Percentiles rank a stretch among this genome's conserved stretches.
Evolutionary conservation across 2,797 vertebrate species (phyloP).

Genomic region (Eurystomus glaucurus): DNA sequence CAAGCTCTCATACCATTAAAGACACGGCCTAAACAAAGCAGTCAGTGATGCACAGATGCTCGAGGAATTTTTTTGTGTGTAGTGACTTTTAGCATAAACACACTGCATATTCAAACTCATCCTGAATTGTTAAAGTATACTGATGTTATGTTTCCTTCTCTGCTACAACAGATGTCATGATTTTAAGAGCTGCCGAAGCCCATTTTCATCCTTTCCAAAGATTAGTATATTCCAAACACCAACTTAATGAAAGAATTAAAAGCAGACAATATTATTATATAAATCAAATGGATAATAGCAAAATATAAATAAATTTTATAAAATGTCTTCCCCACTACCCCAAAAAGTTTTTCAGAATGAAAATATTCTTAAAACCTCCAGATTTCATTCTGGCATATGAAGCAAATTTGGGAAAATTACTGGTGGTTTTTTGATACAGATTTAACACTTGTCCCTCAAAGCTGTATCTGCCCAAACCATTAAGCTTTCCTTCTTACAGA

Average conservation of each 20-base stretch:
- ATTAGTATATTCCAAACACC: background rate
- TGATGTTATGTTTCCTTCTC: background rate
- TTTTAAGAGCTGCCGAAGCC: background rate
- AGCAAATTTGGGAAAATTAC: background rate
- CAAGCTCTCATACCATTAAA: conserved; percentile 7
- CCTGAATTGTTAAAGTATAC: background rate
- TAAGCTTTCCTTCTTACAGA: background rate
- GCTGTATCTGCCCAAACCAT: background rate
- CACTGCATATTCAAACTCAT: background rate
- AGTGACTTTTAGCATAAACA: background rate
- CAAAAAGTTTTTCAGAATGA: background rate
- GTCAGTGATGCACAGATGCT: conserved; percentile 26
- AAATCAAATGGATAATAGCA: background rate
- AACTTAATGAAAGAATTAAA: background rate
- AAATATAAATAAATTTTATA: background rate
- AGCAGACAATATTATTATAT: background rate
- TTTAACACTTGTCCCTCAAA: background rate
- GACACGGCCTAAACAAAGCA: conserved; percentile 45
- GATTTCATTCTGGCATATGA: background rate
- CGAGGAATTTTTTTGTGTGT: background rate
- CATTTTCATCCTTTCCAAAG: background rate
- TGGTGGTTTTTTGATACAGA: background rate
- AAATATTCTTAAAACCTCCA: background rate
- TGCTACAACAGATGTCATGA: background rate
- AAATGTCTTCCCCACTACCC: background rate